A percentile compares a stretch with the other conserved stretches of the same genome.
Evolutionary conservation across 2,888 invertebrate genomes (phyloP).

Genomic region (Apantesis nais): DNA sequence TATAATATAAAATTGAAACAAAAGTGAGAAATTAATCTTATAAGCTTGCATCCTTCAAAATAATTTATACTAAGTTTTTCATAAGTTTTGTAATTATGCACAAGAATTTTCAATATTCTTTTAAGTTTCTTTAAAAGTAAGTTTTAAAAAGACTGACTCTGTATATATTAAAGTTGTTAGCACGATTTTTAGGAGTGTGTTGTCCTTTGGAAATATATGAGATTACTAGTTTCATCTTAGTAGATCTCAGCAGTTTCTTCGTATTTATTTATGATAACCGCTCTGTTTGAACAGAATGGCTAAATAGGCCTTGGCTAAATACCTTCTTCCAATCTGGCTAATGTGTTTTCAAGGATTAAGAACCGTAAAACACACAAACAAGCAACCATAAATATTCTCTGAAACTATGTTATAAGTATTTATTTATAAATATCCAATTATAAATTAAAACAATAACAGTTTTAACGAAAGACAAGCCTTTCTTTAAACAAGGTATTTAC

Average conservation of each 20-base stretch:
- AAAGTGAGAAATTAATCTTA: background rate
- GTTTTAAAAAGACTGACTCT: background rate
- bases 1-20: background rate
- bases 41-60: background rate
- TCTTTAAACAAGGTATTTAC: no score
- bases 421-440: background rate
- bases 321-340: no score
- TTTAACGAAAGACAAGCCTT: background rate
- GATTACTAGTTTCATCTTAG: background rate
- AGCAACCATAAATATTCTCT: no score
- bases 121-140: background rate
- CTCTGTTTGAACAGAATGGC: background rate
- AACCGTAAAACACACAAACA: no score
- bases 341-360: no score
- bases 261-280: background rate
- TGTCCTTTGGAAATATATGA: background rate
- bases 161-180: background rate
- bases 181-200: background rate
- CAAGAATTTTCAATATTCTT: background rate
- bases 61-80: background rate
- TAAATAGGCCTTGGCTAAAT: no score
- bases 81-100: slow-evolving; percentile 1
- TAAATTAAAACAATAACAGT: background rate
- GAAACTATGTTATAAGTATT: no score
- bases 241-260: no score